phyloP scores from a whole-genome alignment of 1,140 invertebrate species.

The Drosophila orosa region DNA sequence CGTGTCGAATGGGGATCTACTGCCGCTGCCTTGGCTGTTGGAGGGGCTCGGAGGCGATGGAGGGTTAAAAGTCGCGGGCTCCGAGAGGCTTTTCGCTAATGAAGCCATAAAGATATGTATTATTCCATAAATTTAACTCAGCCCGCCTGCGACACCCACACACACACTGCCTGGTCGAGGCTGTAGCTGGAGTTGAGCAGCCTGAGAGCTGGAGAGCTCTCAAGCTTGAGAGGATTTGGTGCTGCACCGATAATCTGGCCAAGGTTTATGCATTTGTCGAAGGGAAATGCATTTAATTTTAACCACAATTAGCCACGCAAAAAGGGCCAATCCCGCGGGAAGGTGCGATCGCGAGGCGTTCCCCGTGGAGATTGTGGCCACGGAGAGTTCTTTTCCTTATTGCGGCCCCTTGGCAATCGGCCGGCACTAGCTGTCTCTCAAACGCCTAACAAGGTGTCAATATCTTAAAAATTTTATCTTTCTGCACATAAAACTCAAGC shows the following conservation, averaged over 20 bases:
- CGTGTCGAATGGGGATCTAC: constrained; percentile 68
- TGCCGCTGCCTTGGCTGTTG: not conserved
- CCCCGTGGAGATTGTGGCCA: constrained; percentile 21
- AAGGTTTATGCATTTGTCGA: constrained; percentile 69
- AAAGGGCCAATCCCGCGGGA: constrained; percentile 32
- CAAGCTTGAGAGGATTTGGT: constrained; percentile 20
- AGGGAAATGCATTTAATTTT: constrained; percentile 73
- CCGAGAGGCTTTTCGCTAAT: constrained; percentile 69
- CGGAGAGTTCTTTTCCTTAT: constrained; percentile 44
- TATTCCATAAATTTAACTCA: constrained; percentile 77
- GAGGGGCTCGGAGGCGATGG: constrained; percentile 8
- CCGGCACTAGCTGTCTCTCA: constrained; percentile 51
- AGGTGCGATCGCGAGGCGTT: constrained; percentile 30
- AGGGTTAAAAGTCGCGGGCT: constrained; percentile 9
- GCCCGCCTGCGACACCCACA: constrained; percentile 71
- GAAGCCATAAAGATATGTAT: constrained; percentile 83
- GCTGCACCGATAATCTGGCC: constrained; percentile 48
- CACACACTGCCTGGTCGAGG: not conserved
- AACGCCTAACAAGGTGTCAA: constrained; percentile 83
- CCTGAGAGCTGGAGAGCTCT: not conserved
- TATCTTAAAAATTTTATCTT: constrained; percentile 83
- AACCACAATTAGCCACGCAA: constrained; percentile 77
- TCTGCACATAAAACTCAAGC: constrained; percentile 82
- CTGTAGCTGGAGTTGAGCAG: not conserved
- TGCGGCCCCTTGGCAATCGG: constrained; percentile 32